Evolutionary conservation across 2,113 vertebrate species (phyloP).

Genomic region (Raja brachyura): DNA sequence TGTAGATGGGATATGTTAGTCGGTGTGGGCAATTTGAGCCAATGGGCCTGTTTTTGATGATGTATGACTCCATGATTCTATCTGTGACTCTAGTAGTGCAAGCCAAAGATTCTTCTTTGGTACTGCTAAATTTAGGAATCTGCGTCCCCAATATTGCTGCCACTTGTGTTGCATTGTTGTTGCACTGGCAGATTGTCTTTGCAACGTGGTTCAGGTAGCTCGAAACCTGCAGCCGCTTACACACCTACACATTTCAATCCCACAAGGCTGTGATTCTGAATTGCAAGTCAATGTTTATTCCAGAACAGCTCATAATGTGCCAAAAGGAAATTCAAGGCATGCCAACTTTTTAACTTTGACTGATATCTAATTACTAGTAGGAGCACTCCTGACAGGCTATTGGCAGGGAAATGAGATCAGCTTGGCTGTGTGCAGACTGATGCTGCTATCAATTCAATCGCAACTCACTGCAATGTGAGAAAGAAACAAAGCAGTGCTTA

Average conservation of each 20-base stretch:
- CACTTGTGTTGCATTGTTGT: not conserved
- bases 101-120: not conserved
- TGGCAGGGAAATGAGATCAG: constrained; percentile 24
- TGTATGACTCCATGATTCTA: too few species aligned
- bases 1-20: too few species aligned
- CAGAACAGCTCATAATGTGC: constrained; percentile 33
- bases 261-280: constrained; percentile 21
- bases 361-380: constrained; percentile 33
- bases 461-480: not conserved
- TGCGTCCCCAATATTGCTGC: not conserved
- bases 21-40: too few species aligned
- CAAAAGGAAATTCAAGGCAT: constrained; percentile 10
- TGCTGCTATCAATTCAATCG: constrained; percentile 15
- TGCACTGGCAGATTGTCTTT: not conserved
- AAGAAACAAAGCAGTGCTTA: not conserved
- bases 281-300: constrained; percentile 34
- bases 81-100: not conserved
- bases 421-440: constrained; percentile 21
- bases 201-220: not conserved
- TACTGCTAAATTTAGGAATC: not conserved
- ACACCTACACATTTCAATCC: constrained; percentile 10
- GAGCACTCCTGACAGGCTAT: constrained; percentile 26
- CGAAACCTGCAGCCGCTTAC: not conserved
- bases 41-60: too few species aligned
- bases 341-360: constrained; percentile 36